Evolutionary conservation across 2,113 vertebrate species (phyloP).

Genomic region (Pyrgilauda ruficollis): DNA sequence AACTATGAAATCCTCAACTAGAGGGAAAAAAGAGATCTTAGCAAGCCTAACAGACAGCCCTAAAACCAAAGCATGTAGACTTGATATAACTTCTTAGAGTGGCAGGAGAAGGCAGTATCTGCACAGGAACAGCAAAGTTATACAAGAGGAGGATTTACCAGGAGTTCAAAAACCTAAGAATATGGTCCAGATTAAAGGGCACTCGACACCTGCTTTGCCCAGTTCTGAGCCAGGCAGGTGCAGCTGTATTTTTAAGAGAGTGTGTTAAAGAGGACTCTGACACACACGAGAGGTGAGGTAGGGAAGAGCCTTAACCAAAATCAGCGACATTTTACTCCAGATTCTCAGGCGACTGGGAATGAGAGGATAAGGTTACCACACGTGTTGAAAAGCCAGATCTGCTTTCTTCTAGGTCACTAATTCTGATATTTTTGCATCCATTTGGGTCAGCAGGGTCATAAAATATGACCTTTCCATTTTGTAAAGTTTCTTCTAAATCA

Average conservation of each 20-base stretch:
- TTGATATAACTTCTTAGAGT: neutral
- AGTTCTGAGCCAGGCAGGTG: neutral
- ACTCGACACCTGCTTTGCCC: neutral
- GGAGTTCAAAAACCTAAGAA: neutral
- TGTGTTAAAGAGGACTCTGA: neutral
- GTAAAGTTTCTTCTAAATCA: constrained; percentile 43
- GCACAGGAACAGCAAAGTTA: neutral
- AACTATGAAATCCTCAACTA: constrained; percentile 7
- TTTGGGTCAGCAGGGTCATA: constrained; percentile 48
- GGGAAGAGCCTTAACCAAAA: neutral
- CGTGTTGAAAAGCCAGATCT: neutral
- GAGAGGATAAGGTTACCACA: neutral
- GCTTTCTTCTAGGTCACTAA: neutral
- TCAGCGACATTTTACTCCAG: neutral
- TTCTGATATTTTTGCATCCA: constrained; percentile 37
- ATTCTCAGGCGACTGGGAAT: neutral
- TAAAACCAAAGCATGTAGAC: neutral
- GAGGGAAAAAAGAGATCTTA: neutral
- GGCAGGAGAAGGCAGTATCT: neutral
- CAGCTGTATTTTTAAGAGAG: neutral
- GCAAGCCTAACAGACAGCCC: neutral
- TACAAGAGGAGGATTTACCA: neutral
- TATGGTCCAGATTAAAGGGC: neutral
- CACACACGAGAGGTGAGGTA: fast-evolving
- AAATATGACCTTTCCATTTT: constrained; percentile 23